Conservation (phyloP, 2,888 invertebrate species). For the Drosophila formosana region DNA sequence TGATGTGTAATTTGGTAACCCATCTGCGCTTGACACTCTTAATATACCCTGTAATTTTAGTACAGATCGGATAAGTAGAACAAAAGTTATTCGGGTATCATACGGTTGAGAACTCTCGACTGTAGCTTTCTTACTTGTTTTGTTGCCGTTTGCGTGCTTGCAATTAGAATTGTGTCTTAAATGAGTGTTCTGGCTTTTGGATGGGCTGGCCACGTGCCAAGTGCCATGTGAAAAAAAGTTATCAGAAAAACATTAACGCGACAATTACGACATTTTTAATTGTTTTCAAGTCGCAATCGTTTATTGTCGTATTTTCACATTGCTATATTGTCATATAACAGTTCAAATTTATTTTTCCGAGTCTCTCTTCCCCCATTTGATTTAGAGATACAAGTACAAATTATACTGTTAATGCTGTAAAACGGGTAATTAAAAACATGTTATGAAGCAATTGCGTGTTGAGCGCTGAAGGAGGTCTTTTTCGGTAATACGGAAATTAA, state of each 20-base stretch:
- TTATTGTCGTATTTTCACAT: conserved; percentile 52
- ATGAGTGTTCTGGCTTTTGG: background rate
- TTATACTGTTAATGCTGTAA: conserved; percentile 43
- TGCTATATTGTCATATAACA: conserved; percentile 49
- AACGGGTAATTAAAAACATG: conserved; percentile 80
- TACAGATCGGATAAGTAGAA: no score
- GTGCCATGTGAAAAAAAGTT: conserved; percentile 68
- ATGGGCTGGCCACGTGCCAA: conserved; percentile 52
- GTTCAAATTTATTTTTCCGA: background rate
- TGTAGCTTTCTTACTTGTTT: no score
- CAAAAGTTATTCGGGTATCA: no score
- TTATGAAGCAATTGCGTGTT: conserved; percentile 60
- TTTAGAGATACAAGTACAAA: background rate
- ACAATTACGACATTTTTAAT: conserved; percentile 81
- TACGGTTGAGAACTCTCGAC: no score
- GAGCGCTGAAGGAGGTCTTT: background rate
- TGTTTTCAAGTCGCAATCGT: conserved; percentile 74
- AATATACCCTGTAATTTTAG: no score
- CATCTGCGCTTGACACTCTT: no score
- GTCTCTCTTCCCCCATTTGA: background rate
- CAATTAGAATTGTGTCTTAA: conserved; percentile 46
- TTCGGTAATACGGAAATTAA: conserved; percentile 7
- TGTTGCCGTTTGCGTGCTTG: conserved; percentile 56
- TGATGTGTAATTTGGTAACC: no score
- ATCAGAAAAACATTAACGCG: conserved; percentile 81